Conservation (phyloP, 2,113 vertebrate genomes). For the Cryptotis parvus region DNA sequence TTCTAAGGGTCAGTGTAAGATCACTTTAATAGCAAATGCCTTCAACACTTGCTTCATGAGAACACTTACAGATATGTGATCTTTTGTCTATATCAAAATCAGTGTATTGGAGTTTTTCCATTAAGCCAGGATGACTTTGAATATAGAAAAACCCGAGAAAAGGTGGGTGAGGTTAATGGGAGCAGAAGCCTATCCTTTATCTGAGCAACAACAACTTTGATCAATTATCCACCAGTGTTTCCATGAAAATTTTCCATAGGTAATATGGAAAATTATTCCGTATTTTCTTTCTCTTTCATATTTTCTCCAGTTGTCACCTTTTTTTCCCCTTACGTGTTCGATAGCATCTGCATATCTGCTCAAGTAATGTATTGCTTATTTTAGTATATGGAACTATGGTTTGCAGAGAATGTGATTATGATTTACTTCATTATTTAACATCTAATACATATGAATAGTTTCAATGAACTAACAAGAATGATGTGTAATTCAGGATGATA, state of each 20-base stretch:
- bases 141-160: not conserved
- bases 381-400: not conserved
- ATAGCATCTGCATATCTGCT: not conserved
- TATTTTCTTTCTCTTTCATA: not conserved
- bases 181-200: not conserved
- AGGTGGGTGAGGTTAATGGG: not conserved
- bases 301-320: not conserved
- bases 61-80: not conserved
- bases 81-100: not conserved
- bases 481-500: not conserved
- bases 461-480: not conserved
- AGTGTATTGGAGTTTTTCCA: constrained; percentile 7
- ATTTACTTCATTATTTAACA: not conserved
- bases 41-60: constrained; percentile 21
- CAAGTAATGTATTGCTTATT: not conserved
- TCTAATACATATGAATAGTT: not conserved
- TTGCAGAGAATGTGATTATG: not conserved
- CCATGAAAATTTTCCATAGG: no score
- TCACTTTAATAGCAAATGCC: not conserved
- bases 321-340: not conserved
- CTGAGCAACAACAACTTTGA: not conserved
- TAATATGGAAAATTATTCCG: no score
- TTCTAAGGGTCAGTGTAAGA: constrained; percentile 17
- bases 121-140: constrained; percentile 28
- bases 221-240: not conserved